Conservation (phyloP, 2,113 vertebrate genomes). For the Monopterus albus region DNA sequence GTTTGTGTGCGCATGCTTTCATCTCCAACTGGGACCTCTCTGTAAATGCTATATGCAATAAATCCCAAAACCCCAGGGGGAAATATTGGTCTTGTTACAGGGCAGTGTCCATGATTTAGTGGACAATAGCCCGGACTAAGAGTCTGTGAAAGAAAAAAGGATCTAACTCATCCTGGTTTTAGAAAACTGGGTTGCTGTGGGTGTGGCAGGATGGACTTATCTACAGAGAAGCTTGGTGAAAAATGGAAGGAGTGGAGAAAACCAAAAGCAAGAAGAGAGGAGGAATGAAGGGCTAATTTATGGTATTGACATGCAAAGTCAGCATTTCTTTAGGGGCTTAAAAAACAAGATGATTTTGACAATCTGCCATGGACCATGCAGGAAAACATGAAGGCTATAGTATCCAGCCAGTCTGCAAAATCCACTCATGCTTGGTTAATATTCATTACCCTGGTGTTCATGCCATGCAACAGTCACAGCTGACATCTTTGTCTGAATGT, state of each 20-base stretch:
- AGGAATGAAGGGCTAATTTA: slow-evolving; percentile 24
- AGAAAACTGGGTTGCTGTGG: slow-evolving; percentile 38
- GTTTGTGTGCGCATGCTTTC: slow-evolving; percentile 51
- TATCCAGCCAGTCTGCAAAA: slow-evolving; percentile 37
- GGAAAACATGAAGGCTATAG: slow-evolving; percentile 15
- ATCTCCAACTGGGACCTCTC: slow-evolving; percentile 64
- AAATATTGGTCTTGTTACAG: slow-evolving; percentile 63
- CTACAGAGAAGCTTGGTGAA: background rate
- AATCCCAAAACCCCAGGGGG: slow-evolving; percentile 55
- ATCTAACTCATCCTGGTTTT: slow-evolving; percentile 28
- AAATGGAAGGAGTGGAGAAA: background rate
- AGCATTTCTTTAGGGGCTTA: slow-evolving; percentile 39
- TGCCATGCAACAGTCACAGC: slow-evolving; percentile 44
- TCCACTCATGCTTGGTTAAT: slow-evolving; percentile 34
- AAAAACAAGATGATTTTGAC: slow-evolving; percentile 54
- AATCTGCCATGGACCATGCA: slow-evolving; percentile 42
- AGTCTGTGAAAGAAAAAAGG: slow-evolving; percentile 35
- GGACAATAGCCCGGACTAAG: slow-evolving; percentile 38
- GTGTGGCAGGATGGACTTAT: slow-evolving; percentile 49
- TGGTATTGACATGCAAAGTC: slow-evolving; percentile 38
- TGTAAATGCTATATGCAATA: slow-evolving; percentile 70
- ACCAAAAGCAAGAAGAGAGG: background rate
- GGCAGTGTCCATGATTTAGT: slow-evolving; percentile 59
- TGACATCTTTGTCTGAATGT: slow-evolving; percentile 55
- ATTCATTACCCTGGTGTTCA: slow-evolving; percentile 43